A percentile compares a stretch with the other conserved stretches of the same genome.
phyloP scores from a whole-genome alignment of 2,113 vertebrate species.

The Gallinago jamesoni region DNA sequence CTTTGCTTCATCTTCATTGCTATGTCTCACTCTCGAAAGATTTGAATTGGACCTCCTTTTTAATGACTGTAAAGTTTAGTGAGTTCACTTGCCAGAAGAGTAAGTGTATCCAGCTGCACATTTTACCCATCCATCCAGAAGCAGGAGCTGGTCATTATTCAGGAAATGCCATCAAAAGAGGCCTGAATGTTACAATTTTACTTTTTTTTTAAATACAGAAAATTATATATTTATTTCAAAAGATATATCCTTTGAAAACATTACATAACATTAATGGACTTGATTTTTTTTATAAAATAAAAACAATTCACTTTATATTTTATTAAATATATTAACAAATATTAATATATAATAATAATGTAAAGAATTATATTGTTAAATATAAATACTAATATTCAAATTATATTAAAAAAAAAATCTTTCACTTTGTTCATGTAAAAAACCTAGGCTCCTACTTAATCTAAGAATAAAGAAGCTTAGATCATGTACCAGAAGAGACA shows the following conservation, averaged over 20 bases:
- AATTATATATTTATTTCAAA: not conserved
- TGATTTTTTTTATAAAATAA: not conserved
- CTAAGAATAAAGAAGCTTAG: not conserved
- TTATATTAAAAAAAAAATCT: not conserved
- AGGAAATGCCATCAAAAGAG: not conserved
- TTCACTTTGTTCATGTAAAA: not conserved
- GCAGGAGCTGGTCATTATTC: not conserved
- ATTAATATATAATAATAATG: no score
- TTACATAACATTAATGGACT: not conserved
- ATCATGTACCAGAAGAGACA: not conserved
- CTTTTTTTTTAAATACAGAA: not conserved
- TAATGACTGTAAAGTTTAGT: not conserved
- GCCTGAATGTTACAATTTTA: not conserved
- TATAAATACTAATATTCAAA: no score
- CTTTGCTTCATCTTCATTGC: not conserved
- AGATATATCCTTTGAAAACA: rapidly evolving
- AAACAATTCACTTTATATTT: not conserved
- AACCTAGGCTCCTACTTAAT: not conserved
- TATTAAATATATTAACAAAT: no score
- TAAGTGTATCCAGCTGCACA: not conserved
- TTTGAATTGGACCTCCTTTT: not conserved
- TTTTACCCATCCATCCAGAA: not conserved
- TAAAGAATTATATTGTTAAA: no score
- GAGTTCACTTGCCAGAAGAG: not conserved
- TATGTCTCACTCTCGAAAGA: not conserved